Percentiles rank a stretch among this genome's conserved stretches.
Conservation (phyloP, 2,113 vertebrate genomes). For the Eolophus roseicapilla region DNA sequence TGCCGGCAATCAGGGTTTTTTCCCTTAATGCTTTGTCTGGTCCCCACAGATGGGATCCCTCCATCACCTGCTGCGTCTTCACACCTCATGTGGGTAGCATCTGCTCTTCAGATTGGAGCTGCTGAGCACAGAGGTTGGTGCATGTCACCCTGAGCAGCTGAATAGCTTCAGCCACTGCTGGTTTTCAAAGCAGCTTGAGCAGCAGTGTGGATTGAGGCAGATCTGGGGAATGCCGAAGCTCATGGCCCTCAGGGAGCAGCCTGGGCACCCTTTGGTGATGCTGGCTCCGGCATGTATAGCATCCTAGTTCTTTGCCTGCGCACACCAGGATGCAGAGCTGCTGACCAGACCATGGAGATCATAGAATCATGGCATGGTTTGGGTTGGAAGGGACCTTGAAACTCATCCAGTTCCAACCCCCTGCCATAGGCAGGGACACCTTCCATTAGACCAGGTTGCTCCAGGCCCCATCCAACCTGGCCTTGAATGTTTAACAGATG, state of each 20-base stretch:
- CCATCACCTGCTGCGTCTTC: neutral
- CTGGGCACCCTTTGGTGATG: neutral
- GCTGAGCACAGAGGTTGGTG: accelerated
- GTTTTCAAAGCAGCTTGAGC: neutral
- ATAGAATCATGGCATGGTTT: too few species aligned
- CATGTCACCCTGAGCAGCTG: neutral
- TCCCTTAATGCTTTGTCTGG: neutral
- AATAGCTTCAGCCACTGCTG: neutral
- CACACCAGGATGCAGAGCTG: neutral
- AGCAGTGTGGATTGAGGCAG: neutral
- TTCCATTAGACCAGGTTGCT: too few species aligned
- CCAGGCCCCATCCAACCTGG: too few species aligned
- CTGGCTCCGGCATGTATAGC: accelerated
- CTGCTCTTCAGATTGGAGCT: neutral
- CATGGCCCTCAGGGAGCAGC: too few species aligned
- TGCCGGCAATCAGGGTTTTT: too few species aligned
- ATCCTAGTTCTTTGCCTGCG: neutral
- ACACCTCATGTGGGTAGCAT: neutral
- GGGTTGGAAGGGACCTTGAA: too few species aligned
- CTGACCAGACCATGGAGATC: neutral
- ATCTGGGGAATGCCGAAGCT: neutral
- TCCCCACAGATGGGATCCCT: neutral
- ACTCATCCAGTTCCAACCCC: too few species aligned
- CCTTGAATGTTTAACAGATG: too few species aligned
- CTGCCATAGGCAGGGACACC: too few species aligned